Base-by-base conservation (phyloP, 2,888 invertebrate genomes). In the Tachina lurida region DNA sequence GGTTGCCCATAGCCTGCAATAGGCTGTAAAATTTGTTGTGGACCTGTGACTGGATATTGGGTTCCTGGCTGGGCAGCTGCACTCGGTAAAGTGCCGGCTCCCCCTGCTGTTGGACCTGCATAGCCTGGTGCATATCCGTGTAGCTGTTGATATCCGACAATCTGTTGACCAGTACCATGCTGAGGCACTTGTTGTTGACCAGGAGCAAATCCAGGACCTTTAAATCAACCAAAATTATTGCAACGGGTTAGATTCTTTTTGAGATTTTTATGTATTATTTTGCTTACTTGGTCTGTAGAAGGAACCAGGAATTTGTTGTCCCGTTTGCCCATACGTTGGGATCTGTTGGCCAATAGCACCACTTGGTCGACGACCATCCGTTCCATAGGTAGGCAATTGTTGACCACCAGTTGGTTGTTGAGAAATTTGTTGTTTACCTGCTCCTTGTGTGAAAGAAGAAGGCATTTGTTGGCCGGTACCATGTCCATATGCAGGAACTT, bases 191-290 rank as follows among this genome's bases (percentile, higher is more conserved):
- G 73, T 58, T 77, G 78, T 31, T 76, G 75, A 2, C 68, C 78
- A 47, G 54, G 39, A 19, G 80, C 86, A 49, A 81, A 87, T 17
- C 88, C 84, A 4, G 71, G 74, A 3, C 87, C 88, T 12, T 83
- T 39, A 62, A 63, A 17, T 19, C 0, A 39, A 2, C 9, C 49
- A 1, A 49, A 67, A n/a, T 22, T 3, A 13, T 17, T 15, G 0
- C 49, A 10, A 12, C 31, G 17, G 31, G 10, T 39, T 58, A 58
- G 19, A 39, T 22, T 5, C 22, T 39, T 52, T 45, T 3, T 17
- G 8, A 9, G 39, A 5, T 56, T 73, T 52, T 2, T 19, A 39
- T 31, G 31, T 31, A 7, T 45, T 43, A 52, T 39, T n/a, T 60
- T 63, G 10, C 13, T 22, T 52, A 62, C 84, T 79, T 49, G 79